Conservation (phyloP, 2,113 vertebrate genomes). For the Rutilus rutilus region DNA sequence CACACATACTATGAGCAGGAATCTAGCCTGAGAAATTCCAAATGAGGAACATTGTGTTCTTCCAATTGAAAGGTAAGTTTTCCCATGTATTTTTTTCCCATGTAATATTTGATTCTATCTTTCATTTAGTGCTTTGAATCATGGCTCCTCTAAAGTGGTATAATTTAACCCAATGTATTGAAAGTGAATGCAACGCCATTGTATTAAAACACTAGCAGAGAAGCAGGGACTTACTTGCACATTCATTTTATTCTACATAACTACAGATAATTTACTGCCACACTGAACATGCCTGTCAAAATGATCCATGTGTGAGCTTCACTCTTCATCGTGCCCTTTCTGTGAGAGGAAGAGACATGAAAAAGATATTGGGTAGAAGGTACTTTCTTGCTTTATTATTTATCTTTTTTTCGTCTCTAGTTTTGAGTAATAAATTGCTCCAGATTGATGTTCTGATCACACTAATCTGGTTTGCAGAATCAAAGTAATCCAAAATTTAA, state of each 20-base stretch:
- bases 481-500: background rate
- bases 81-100: background rate
- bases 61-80: background rate
- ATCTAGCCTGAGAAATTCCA: background rate
- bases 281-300: slow-evolving; percentile 6
- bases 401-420: too few species aligned
- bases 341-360: slow-evolving; percentile 13
- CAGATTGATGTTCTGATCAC: background rate
- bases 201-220: background rate
- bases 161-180: background rate
- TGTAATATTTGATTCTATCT: background rate
- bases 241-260: slow-evolving; percentile 26
- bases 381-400: background rate
- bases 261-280: slow-evolving; percentile 10
- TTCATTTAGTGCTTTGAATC: background rate
- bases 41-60: background rate
- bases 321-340: slow-evolving; percentile 21
- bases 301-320: slow-evolving; percentile 13
- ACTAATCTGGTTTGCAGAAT: background rate
- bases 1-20: background rate
- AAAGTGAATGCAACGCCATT: background rate
- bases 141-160: background rate
- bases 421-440: background rate
- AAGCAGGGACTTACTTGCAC: slow-evolving; percentile 33
- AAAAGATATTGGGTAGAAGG: background rate